These are phyloP conservation scores for Mesoclemmys tuberculata DNA, from an alignment of 2,113 vertebrate genomes.

Conservation along the genomic window DNA sequence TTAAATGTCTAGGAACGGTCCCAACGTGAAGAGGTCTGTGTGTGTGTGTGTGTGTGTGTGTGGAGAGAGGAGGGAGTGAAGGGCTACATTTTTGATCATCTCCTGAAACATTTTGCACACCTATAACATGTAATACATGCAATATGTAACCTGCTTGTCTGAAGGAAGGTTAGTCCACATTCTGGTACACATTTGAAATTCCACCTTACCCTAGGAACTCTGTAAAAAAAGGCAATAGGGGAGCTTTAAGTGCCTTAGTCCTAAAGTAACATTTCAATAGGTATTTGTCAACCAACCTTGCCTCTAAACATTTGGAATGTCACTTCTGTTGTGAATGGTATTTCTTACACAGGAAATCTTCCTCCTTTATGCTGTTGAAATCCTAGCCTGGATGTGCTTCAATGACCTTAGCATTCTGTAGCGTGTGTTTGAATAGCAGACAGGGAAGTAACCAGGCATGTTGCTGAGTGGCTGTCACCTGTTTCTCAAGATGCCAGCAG, in stretches of 20 bases:
- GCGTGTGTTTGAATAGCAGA: not conserved
- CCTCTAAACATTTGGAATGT: slow-evolving; percentile 68
- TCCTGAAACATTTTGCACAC: not conserved
- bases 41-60: too few relatives aligned
- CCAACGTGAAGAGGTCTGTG: not conserved
- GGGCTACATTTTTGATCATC: too few relatives aligned
- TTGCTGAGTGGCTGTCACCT: not conserved
- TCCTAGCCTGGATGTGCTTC: not conserved
- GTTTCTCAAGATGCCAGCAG: slow-evolving; percentile 56
- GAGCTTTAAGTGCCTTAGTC: not conserved
- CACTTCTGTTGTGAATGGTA: slow-evolving; percentile 21
- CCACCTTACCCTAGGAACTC: not conserved
- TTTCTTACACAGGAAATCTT: slow-evolving; percentile 49
- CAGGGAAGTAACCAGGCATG: not conserved
- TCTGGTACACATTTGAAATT: not conserved
- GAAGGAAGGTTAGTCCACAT: not conserved
- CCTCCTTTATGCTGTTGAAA: slow-evolving; percentile 21
- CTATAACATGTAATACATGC: not conserved
- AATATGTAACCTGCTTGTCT: not conserved
- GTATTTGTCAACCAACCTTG: not conserved
- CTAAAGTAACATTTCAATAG: not conserved
- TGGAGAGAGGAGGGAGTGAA: too few relatives aligned
- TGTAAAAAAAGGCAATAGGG: not conserved
- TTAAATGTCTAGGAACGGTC: too few relatives aligned
- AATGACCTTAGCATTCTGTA: slow-evolving; percentile 39